Evolutionary conservation across 2,113 vertebrate genomes (phyloP), one percentile per base, ranked within the genome.

Genomic region (Panthera leo): DNA sequence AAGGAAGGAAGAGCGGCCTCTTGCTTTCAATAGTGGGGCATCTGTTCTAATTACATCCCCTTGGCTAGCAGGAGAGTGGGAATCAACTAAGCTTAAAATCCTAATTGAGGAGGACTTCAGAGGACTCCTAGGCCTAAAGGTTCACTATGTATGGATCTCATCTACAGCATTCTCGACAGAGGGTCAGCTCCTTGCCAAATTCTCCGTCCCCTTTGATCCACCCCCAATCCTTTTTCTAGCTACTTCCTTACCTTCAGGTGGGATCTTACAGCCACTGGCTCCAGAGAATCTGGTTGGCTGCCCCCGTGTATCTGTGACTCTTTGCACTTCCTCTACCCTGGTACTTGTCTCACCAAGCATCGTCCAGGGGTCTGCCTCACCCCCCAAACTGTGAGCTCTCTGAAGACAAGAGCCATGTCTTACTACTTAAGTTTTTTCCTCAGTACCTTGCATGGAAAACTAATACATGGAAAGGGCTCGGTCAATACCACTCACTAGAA

Each of bases 1-100:
- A 63, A 68, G 3, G 8, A 11, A 51, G 1, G 4, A 11, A 85
- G 0, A 3, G 21, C 36, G n/a, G 18, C 18, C 5, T 34, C 67
- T 67, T 53, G 76, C 89, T 95, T 36, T 39, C 73, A 21, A 8
- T 1, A 34, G 78, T 1, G 34, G 1, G 23, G 8, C 58, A 75
- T 71, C 58, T 68, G 67, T 73, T 21, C 39, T 8, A 42, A 67
- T 31, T 23, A 48, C 4, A 14, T 68, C 19, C n/a, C 39, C 55
- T 68, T 48, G n/a, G n/a, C 34, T 34, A 1, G 61, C 55, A 42
- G 84, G 75, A 91, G 42, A 27, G 27, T 8, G 51, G 31, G 36
- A 85, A 75, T 14, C 53, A 85, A 79, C 39, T 78, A 8, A 67
- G n/a, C 25, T 31, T 75, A 58, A 48, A 61, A 67, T 86, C 82